Evolutionary conservation across 2,113 vertebrate species (phyloP), one percentile per base, ranked within the genome.

Genomic region (Odobenus rosmarus): DNA sequence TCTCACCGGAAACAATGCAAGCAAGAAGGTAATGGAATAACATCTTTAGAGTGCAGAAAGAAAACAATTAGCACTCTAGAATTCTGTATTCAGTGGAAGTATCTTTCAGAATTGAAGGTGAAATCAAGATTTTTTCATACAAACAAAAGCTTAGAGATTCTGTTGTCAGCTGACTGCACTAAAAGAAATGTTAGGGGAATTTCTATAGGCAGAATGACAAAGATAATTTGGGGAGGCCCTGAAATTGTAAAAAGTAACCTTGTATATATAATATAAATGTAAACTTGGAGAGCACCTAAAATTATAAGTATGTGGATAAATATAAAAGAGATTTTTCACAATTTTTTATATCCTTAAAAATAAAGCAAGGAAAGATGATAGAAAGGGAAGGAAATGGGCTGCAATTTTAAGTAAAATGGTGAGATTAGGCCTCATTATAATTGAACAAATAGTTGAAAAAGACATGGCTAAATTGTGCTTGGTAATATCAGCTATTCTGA

Each of bases 61-160:
- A 76, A 86, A 77, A 82, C n/a, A 93, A 90, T 18, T 74, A 5
- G 57, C 67, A 42, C 0, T 61, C 42, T 86, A 53, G 18, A 83
- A 96, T 64, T 93, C 42, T 87, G n/a, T 59, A 39, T 62, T 86
- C 77, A 76, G 13, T 86, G 72, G 42, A 26, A 95, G 74, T 59
- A 11, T 23, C 19, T 94, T 97, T 81, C 67, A 92, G 61, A 90
- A 86, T 42, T n/a, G 46, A 84, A 61, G 19, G 19, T 61, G 31
- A 93, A 95, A 88, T 53, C 71, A 95, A 72, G 21, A 57, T 82
- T 81, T 49, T 79, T n/a, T 26, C 42, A 59, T 24, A 59, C 10
- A 82, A 64, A 55, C 13, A 39, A 89, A 89, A 95, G 23, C 36
- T 77, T 79, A 36, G 23, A 53, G n/a, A 39, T 82, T 80, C 42